phyloP scores from a whole-genome alignment of 2,888 invertebrate genomes.

The Willowsia nigromaculata region DNA sequence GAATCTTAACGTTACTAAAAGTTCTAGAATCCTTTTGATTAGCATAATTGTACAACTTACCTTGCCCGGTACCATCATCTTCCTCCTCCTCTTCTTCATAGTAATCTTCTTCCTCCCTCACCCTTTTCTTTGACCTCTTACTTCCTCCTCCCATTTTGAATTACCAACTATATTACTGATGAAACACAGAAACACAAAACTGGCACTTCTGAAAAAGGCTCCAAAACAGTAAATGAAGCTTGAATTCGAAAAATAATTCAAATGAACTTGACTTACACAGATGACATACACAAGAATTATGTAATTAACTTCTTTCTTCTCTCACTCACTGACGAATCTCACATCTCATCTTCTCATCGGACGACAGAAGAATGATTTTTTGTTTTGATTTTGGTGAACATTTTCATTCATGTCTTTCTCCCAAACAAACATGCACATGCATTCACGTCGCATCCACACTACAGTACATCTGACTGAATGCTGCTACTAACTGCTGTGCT shows the following conservation, averaged over 20 bases:
- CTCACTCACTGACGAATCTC: constrained; percentile 38
- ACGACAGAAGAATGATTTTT: background rate
- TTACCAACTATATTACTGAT: no score
- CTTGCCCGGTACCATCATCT: constrained; percentile 69
- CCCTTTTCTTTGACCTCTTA: constrained; percentile 82
- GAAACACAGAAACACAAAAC: no score
- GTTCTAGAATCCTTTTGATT: no score
- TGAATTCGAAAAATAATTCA: no score
- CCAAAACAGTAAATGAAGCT: no score
- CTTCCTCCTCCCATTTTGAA: constrained; percentile 69
- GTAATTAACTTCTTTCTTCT: constrained; percentile 80
- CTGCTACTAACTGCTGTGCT: no score
- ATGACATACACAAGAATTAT: no score
- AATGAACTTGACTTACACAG: no score
- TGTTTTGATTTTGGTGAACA: constrained; percentile 5
- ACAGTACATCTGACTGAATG: no score
- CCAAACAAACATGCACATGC: background rate
- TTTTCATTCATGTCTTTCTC: background rate
- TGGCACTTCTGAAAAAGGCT: no score
- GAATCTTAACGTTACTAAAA: no score
- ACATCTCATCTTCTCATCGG: background rate
- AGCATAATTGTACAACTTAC: constrained; percentile 14
- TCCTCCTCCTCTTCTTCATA: constrained; percentile 82
- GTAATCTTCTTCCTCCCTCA: constrained; percentile 81
- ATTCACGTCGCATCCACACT: background rate